These are phyloP conservation scores for Actias luna DNA, from an alignment of 2,888 invertebrate species.

Conservation along the genomic window DNA sequence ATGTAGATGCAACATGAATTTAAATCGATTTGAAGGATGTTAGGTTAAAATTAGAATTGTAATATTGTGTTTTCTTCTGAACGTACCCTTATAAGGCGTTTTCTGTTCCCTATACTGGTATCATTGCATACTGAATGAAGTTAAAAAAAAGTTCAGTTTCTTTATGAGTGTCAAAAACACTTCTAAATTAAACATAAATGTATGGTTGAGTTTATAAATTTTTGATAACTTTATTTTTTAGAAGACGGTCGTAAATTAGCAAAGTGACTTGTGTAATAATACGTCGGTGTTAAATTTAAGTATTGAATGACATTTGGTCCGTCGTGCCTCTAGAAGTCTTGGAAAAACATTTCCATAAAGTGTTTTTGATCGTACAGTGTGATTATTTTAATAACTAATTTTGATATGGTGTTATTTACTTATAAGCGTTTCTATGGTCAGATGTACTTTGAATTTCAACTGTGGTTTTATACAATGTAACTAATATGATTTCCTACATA, in stretches of 20 bases:
- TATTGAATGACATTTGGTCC: neutral
- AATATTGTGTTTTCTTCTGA: too few species aligned
- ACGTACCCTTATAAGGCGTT: neutral
- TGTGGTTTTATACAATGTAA: neutral
- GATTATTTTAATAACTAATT: neutral
- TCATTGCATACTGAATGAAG: too few species aligned
- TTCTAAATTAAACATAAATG: neutral
- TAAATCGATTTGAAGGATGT: too few species aligned
- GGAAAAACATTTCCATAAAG: neutral
- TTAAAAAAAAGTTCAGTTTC: neutral
- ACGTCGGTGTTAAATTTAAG: neutral
- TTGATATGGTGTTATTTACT: neutral
- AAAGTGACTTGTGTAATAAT: too few species aligned
- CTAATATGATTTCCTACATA: too few species aligned
- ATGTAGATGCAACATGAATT: too few species aligned
- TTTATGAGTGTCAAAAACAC: neutral
- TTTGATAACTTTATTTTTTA: neutral
- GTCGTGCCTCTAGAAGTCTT: neutral
- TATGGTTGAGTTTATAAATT: too few species aligned
- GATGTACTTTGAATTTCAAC: neutral
- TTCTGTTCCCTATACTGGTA: neutral
- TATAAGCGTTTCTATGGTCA: conserved; percentile 6
- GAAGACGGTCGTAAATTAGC: neutral
- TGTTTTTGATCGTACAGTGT: neutral
- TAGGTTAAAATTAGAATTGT: too few species aligned